phyloP scores from a whole-genome alignment of 2,797 vertebrate species.

The Rhyacichthys aspro region DNA sequence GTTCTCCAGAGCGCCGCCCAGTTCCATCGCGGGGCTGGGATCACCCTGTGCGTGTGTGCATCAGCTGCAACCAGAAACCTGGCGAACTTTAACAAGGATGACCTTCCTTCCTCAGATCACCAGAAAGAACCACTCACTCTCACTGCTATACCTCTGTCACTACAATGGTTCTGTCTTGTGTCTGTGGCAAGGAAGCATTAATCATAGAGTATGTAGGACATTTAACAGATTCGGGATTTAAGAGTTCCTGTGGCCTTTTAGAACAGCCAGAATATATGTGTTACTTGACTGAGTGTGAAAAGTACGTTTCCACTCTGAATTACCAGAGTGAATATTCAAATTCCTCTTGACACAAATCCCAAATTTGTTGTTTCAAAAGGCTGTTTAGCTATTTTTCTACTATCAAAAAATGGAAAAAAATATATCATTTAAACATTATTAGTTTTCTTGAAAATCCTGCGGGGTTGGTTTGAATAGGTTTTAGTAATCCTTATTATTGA shows the following conservation, averaged over 20 bases:
- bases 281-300: conserved; percentile 68
- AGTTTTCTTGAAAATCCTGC: conserved; percentile 51
- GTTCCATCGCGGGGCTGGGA: conserved; percentile 98
- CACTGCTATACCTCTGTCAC: conserved; percentile 64
- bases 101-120: conserved; percentile 58
- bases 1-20: conserved; percentile 90
- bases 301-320: conserved; percentile 57
- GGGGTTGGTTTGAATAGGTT: conserved; percentile 60
- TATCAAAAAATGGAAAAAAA: conserved; percentile 56
- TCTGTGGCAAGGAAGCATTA: conserved; percentile 66
- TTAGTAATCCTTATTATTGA: conserved; percentile 51
- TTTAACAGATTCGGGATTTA: conserved; percentile 59
- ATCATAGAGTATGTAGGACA: conserved; percentile 39
- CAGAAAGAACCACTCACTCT: conserved; percentile 56
- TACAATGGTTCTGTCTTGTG: conserved; percentile 58
- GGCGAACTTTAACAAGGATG: conserved; percentile 90
- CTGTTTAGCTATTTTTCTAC: conserved; percentile 78
- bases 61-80: conserved; percentile 93
- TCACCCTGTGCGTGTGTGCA: conserved; percentile 95
- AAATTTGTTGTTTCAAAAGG: conserved; percentile 57
- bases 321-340: conserved; percentile 60
- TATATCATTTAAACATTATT: conserved; percentile 60
- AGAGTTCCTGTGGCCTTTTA: conserved; percentile 74
- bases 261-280: conserved; percentile 67
- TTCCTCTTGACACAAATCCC: conserved; percentile 58